These are phyloP conservation scores for Oncorhynchus nerka DNA, from an alignment of 2,113 vertebrate genomes.

Conservation along the genomic window DNA sequence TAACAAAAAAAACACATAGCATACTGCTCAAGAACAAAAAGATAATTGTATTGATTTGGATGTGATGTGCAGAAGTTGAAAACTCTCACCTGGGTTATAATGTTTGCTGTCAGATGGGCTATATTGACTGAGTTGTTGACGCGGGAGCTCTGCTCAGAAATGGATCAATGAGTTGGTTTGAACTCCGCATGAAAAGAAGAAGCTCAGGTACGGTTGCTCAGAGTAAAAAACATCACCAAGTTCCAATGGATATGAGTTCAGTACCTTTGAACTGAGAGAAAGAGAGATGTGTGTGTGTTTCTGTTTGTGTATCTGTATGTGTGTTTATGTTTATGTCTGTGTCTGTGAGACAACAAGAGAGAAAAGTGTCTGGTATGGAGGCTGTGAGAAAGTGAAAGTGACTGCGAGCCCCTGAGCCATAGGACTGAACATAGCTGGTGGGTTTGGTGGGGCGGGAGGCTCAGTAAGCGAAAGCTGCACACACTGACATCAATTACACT, in stretches of 20 bases:
- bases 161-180: constrained; percentile 12
- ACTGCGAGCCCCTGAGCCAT: constrained; percentile 5
- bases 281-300: background rate
- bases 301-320: constrained; percentile 10
- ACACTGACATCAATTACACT: constrained; percentile 30
- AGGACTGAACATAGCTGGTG: background rate
- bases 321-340: background rate
- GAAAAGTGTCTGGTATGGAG: background rate
- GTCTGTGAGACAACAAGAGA: background rate
- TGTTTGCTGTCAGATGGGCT: constrained; percentile 33
- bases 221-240: background rate
- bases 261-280: background rate
- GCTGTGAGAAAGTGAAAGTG: constrained; percentile 3
- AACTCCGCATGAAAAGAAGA: background rate
- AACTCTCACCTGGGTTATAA: constrained; percentile 39
- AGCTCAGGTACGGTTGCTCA: background rate
- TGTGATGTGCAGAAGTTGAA: constrained; percentile 45
- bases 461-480: background rate
- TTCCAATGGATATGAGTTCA: too few relatives aligned
- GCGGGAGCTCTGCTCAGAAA: background rate
- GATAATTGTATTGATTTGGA: constrained; percentile 69
- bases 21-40: constrained; percentile 60
- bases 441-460: background rate
- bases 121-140: background rate
- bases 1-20: constrained; percentile 34